Evolutionary conservation across 2,888 invertebrate genomes (phyloP).

Genomic region (Diabrotica balteata): DNA sequence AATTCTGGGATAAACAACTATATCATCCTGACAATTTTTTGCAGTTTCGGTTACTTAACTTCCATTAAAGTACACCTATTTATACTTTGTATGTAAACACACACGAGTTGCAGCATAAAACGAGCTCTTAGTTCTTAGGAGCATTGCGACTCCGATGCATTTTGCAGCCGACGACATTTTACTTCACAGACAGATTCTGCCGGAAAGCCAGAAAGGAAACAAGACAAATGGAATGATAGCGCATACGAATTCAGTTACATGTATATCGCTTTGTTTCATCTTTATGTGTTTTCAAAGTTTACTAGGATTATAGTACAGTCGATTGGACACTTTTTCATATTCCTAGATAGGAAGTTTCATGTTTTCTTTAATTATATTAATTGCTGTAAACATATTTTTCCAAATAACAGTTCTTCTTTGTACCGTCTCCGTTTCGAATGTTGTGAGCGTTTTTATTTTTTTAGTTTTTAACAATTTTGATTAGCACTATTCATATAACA

Average conservation of each 20-base stretch:
- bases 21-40: too few relatives aligned
- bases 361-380: too few relatives aligned
- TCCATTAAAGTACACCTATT: not conserved
- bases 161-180: slow-evolving; percentile 19
- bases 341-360: not conserved
- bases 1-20: too few relatives aligned
- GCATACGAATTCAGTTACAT: slow-evolving; percentile 50
- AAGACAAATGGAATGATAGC: slow-evolving; percentile 57
- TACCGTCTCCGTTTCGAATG: too few relatives aligned
- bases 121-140: slow-evolving; percentile 2
- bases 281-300: slow-evolving; percentile 55
- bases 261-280: slow-evolving; percentile 58
- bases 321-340: not conserved
- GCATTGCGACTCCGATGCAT: slow-evolving; percentile 16
- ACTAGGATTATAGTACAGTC: slow-evolving; percentile 2
- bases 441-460: too few relatives aligned
- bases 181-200: slow-evolving; percentile 23
- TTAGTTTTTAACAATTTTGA: too few relatives aligned
- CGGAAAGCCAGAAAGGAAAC: slow-evolving; percentile 46
- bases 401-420: too few relatives aligned
- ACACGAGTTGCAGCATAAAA: slow-evolving; percentile 2
- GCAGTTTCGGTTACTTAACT: too few relatives aligned
- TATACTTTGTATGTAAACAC: slow-evolving; percentile 4
- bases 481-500: too few relatives aligned
- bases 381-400: too few relatives aligned